Conservation (phyloP, 2,113 vertebrate species). For the Gymnobelideus leadbeateri region DNA sequence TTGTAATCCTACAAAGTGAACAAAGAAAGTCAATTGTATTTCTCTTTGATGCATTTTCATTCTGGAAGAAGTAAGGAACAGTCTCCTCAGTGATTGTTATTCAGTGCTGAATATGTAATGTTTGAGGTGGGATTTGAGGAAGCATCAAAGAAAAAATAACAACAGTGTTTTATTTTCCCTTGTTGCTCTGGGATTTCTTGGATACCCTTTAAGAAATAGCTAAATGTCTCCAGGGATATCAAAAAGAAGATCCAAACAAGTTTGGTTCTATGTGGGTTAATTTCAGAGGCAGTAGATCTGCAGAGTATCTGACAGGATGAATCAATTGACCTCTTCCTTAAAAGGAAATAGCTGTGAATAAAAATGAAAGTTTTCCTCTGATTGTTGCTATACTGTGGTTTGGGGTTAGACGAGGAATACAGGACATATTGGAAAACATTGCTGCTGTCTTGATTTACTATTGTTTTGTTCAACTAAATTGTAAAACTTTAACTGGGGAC, state of each 20-base stretch:
- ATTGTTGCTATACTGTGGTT: constrained; percentile 40
- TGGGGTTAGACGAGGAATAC: constrained; percentile 14
- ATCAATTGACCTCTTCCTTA: background rate
- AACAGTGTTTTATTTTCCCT: constrained; percentile 53
- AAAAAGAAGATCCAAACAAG: constrained; percentile 49
- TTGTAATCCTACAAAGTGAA: background rate
- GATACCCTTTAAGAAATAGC: constrained; percentile 73
- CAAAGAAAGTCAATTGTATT: constrained; percentile 26
- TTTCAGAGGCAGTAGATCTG: constrained; percentile 58
- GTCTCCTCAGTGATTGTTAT: constrained; percentile 72
- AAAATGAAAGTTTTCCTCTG: constrained; percentile 26
- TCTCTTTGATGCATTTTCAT: constrained; percentile 51
- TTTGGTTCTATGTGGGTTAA: constrained; percentile 41
- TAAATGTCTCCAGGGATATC: constrained; percentile 53
- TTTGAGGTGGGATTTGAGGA: constrained; percentile 69
- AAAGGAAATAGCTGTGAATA: constrained; percentile 16
- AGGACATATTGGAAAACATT: background rate
- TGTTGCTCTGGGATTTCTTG: constrained; percentile 53
- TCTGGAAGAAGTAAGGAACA: constrained; percentile 53
- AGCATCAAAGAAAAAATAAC: constrained; percentile 34
- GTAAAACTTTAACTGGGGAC: constrained; percentile 14
- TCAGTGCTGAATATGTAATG: constrained; percentile 53
- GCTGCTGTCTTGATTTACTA: constrained; percentile 15
- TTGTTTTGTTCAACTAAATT: constrained; percentile 39
- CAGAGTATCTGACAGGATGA: constrained; percentile 21